Conservation (phyloP, 2,797 vertebrate genomes). For the Thunnus albacares region DNA sequence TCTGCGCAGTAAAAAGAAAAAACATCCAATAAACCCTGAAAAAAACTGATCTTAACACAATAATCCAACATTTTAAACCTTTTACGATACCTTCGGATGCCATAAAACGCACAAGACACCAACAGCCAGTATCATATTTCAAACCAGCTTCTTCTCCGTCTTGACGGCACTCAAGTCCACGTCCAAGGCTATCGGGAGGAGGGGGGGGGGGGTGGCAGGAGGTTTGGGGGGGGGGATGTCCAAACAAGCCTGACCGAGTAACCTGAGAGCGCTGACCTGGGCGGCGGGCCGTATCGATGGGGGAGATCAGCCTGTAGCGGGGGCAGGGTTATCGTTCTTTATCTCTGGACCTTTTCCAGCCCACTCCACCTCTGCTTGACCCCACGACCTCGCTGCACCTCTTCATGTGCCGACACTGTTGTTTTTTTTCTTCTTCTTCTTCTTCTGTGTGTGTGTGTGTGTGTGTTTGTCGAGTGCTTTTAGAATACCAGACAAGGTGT, state of each 20-base stretch:
- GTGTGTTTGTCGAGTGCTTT: conserved; percentile 17
- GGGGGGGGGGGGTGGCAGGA: not conserved
- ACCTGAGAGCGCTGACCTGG: conserved; percentile 81
- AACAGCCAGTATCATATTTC: not conserved
- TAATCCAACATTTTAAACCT: not conserved
- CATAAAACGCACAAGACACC: not conserved
- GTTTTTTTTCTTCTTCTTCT: not conserved
- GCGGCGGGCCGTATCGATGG: conserved; percentile 47
- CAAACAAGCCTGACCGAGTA: conserved; percentile 61
- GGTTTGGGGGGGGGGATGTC: not conserved
- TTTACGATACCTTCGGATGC: not conserved
- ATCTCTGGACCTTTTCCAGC: conserved; percentile 77
- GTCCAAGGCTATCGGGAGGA: not conserved
- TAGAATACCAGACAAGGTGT: conserved; percentile 21
- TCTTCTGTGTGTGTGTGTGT: not conserved
- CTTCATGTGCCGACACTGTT: conserved; percentile 41
- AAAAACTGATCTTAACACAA: not conserved
- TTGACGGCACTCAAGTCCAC: conserved; percentile 4
- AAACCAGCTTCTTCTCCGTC: not conserved
- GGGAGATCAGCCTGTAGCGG: conserved; percentile 11
- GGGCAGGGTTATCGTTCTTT: conserved; percentile 53
- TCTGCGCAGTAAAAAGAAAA: not conserved
- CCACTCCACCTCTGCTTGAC: conserved; percentile 69
- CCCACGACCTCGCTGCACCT: conserved; percentile 45
- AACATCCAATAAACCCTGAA: conserved; percentile 10